Evolutionary conservation across 2,113 vertebrate species (phyloP).

Genomic region (Hipposideros armiger): DNA sequence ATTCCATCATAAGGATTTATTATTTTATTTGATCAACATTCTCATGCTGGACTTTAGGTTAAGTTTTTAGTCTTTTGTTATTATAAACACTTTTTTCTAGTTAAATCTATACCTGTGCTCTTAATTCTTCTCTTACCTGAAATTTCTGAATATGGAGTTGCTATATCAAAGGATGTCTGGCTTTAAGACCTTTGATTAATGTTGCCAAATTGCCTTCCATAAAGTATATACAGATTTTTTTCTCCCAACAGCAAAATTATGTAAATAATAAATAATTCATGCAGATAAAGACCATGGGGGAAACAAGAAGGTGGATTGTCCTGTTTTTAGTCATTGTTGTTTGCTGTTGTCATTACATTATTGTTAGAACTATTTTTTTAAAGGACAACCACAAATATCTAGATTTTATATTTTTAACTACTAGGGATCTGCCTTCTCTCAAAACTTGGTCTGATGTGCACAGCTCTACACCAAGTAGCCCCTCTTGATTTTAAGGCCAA

Average conservation of each 20-base stretch:
- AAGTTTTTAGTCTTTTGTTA: background rate
- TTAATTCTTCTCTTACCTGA: background rate
- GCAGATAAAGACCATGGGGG: background rate
- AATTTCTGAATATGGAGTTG: background rate
- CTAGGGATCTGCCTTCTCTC: background rate
- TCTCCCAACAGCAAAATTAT: constrained; percentile 1
- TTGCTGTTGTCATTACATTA: background rate
- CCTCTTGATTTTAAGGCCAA: background rate
- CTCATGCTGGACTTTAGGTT: background rate
- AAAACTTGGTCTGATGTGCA: background rate
- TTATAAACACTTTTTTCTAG: background rate
- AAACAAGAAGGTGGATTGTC: background rate
- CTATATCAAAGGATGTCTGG: background rate
- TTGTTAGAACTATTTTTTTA: background rate
- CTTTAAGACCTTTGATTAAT: constrained; percentile 16
- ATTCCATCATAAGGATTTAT: background rate
- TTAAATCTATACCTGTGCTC: background rate
- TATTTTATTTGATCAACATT: background rate
- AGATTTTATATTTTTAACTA: background rate
- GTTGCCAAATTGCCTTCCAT: background rate
- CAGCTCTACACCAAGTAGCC: background rate
- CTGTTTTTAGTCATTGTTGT: background rate
- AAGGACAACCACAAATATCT: background rate
- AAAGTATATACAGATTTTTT: background rate
- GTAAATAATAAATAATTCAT: background rate